A percentile compares a stretch with the other conserved stretches of the same genome.
Conservation (phyloP, 2,888 invertebrate species). For the Suillia variegata region DNA sequence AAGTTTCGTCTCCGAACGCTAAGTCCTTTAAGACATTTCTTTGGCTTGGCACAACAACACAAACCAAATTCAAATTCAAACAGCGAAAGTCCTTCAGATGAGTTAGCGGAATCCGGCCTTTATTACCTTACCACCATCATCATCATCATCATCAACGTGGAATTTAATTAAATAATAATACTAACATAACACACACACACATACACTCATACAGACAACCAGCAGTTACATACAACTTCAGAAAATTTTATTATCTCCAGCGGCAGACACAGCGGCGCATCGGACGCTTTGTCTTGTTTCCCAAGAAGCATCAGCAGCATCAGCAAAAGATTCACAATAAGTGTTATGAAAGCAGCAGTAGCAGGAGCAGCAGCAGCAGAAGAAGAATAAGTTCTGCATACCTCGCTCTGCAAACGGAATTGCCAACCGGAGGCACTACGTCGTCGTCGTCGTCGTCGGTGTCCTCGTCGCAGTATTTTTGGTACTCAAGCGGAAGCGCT, state of each 20-base stretch:
- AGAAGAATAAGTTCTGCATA: too few relatives aligned
- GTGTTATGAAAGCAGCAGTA: too few relatives aligned
- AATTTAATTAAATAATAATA: conserved; percentile 16
- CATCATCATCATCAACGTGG: too few relatives aligned
- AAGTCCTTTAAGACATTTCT: conserved; percentile 7
- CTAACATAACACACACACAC: too few relatives aligned
- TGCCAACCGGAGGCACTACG: too few relatives aligned
- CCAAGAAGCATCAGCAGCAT: too few relatives aligned
- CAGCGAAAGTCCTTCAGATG: background rate
- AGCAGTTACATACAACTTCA: conserved; percentile 1
- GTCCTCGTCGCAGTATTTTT: too few relatives aligned
- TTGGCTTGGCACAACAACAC: background rate
- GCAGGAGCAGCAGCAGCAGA: background rate
- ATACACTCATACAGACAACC: background rate
- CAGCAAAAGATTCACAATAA: too few relatives aligned
- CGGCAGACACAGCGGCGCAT: conserved; percentile 10
- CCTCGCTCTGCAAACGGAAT: too few relatives aligned
- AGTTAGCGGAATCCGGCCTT: background rate
- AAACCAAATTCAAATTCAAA: background rate
- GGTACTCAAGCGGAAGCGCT: too few relatives aligned
- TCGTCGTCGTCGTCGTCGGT: too few relatives aligned
- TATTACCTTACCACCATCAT: conserved; percentile 16
- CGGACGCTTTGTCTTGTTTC: background rate
- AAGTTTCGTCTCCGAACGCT: background rate
- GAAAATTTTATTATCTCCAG: conserved; percentile 18